Evolutionary conservation across 2,888 invertebrate genomes (phyloP), one percentile per base, ranked within the genome.

Genomic region (Drosophila subsilvestris): DNA sequence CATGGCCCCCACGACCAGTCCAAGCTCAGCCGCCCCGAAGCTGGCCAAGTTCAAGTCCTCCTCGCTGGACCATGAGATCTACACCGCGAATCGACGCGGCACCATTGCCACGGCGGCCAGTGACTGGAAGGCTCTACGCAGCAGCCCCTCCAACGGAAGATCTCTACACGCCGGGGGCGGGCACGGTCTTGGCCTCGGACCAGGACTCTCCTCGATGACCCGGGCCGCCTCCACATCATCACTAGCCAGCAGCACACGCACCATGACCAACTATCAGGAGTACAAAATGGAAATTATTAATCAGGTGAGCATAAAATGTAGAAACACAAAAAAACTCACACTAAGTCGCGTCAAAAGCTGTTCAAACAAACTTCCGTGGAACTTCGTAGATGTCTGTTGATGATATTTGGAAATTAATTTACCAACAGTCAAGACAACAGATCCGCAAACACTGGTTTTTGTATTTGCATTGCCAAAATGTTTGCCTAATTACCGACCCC

Each of bases 261-360:
- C 89, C 56, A 84, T 79, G 66, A 89, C 88, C 62, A 90, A 90
- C 86, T 90, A 89, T 80, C 90, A 90, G 79, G 90, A 91, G 76
- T 89, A 90, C 80, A 92, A 92, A 86, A 88, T 90, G 82, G 91
- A 92, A 78, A 89, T 92, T 67, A 91, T 92, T 67, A 90, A 91
- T 83, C 92, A 92, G 90, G 92, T 91, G 80, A 84, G 70, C 25
- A 42, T 32, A 12, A 32, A 25, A 6, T 25, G 25, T 14, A 12
- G 32, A 32, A 32, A 32, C 37, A 7, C 37, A n/a, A 56, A 37
- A 32, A 25, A 22, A 8, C 22, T 37, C 17, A 1, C n/a, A 5
- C 32, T 5, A 56, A 20, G 43, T 73, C 7, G n/a, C 42, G 27
- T 0, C 1, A 58, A 69, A 89, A 88, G 89, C 87, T 88, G 88